These are phyloP conservation scores for Xenops minutus DNA, from an alignment of 2,797 vertebrate genomes.

Conservation along the genomic window DNA sequence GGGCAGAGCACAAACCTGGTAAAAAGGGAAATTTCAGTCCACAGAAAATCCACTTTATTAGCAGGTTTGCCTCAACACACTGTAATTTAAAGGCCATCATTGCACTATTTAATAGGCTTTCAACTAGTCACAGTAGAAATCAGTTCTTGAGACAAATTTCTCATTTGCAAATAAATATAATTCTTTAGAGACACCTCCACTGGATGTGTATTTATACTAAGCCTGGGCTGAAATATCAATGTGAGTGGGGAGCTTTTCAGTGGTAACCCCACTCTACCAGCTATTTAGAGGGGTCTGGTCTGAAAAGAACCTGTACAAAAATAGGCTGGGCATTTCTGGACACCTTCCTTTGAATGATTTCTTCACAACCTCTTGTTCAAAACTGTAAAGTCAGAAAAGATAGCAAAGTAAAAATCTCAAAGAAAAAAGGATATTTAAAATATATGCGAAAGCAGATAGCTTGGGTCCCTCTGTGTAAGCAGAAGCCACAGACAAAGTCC, in stretches of 20 bases:
- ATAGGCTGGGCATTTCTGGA: background rate
- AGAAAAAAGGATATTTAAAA: background rate
- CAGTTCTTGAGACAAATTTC: background rate
- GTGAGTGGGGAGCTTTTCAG: background rate
- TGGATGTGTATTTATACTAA: background rate
- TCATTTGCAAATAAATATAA: background rate
- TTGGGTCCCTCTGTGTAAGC: rapidly evolving
- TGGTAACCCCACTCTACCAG: background rate
- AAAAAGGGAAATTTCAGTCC: background rate
- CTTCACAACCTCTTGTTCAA: background rate
- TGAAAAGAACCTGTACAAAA: background rate
- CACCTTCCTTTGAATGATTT: background rate
- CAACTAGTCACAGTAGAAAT: background rate
- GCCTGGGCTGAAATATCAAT: background rate
- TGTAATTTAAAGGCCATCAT: background rate
- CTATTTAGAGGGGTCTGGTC: background rate
- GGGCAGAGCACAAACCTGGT: background rate
- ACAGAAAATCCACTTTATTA: conserved; percentile 7
- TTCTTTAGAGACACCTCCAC: background rate
- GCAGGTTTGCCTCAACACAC: background rate
- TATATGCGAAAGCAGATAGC: background rate
- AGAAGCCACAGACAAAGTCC: background rate
- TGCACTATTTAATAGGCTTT: background rate
- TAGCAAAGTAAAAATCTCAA: background rate
- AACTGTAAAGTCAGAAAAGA: background rate